Evolutionary conservation across 2,113 vertebrate genomes (phyloP), one percentile per base, ranked within the genome.

Genomic region (Corynorhinus townsendii): DNA sequence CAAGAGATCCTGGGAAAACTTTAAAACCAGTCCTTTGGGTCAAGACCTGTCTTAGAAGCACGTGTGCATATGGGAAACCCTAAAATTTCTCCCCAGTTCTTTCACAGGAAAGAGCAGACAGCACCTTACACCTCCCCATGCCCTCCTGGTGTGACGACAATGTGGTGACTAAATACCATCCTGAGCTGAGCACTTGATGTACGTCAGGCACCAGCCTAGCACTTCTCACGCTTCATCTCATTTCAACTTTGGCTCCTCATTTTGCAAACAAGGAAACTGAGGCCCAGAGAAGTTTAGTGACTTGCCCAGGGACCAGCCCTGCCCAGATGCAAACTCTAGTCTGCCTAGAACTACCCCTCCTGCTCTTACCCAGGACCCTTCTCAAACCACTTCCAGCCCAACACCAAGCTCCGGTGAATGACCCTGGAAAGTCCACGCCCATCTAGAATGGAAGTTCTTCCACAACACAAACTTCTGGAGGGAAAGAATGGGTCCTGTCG

Each of bases 31-130:
- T 40, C 30, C 56, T 43, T n/a, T 20, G 43, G 30, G 33, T 75
- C 26, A 87, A 40, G 71, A 43, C 64, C 54, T 81, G 9, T 24
- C 66, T 30, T 20, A 88, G 49, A 76, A 82, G 26, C 35, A 43
- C 3, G 16, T 2, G 7, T 4, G 16, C 15, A 16, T 33, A 0
- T 2, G 26, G n/a, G 40, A 45, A 85, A 38, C 22, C 76, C 38
- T 72, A 96, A 97, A 95, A 95, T 95, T 76, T n/a, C 69, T 68
- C 56, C 17, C 72, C 7, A 43, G 35, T 16, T 82, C 56, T 47
- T 12, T 0, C 77, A 40, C 5, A 20, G 7, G 38, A 45, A 38
- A n/a, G 68, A 19, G 17, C n/a, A 52, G 45, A 49, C 0, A 0
- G 15, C 24, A 28, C 33, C 5, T 1, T 12, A 7, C 24, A 3